phyloP scores from a whole-genome alignment of 2,113 vertebrate species.

The Panthera tigris region DNA sequence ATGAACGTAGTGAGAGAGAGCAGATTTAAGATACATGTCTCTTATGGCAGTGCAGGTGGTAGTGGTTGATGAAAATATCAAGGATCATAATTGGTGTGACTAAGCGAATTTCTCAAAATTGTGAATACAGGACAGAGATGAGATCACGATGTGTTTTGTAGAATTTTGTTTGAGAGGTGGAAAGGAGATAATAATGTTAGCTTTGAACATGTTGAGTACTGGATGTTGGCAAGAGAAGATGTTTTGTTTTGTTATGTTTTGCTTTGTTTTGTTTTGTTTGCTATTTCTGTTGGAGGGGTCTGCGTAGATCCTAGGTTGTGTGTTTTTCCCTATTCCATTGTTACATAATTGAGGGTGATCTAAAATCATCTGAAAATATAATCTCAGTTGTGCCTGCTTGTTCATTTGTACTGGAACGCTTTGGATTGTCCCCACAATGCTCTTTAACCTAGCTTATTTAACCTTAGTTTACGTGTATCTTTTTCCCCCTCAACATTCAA shows the following conservation, averaged over 20 bases:
- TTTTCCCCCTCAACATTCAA: background rate
- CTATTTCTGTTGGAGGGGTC: background rate
- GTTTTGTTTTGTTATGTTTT: no score
- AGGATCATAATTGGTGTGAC: background rate
- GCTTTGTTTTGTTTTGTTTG: no score
- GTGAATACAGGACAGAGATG: background rate
- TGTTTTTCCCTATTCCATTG: background rate
- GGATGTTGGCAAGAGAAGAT: background rate
- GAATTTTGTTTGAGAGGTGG: background rate
- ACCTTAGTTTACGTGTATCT: background rate
- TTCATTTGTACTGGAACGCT: background rate
- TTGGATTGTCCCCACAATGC: background rate
- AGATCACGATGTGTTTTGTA: background rate
- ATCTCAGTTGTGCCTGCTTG: background rate
- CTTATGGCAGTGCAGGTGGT: background rate
- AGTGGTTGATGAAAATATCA: background rate
- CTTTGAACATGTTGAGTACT: background rate
- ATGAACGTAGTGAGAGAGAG: background rate
- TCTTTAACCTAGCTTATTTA: background rate
- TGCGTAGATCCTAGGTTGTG: background rate
- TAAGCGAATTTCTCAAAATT: background rate
- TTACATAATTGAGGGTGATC: rapidly evolving
- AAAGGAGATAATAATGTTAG: background rate
- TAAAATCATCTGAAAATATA: background rate
- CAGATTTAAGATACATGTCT: background rate